Base-by-base conservation (phyloP, 2,888 invertebrate species). In the Hymenopus coronatus region DNA sequence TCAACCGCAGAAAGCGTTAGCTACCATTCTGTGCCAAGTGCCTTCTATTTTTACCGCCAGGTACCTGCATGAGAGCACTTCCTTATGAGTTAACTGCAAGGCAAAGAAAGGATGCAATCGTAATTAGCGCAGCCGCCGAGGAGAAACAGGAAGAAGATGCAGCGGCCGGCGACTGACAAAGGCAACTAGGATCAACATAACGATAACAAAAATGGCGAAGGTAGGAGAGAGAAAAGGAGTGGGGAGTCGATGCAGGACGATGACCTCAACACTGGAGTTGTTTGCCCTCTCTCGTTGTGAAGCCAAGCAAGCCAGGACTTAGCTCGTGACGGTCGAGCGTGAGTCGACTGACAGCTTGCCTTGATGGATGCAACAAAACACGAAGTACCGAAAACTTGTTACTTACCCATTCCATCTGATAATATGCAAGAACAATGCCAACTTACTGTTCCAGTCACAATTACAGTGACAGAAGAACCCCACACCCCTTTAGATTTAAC, bases 251-350 rank as follows among this genome's bases (percentile, higher is more conserved):
- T 70, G 54, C 54, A 84, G 88, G 82, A 88, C 33, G 54, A 54
- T 33, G 93, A 91, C 88, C 92, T 91, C 54, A 70, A 83, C 30
- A 27, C 83, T 25, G 46, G 81, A 81, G 85, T 87, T 87, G 87
- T 27, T 87, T 87, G 87, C 87, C 87, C 87, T 82, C 87, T 27
- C 33, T 81, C 87, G n/a, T 33, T 82, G 87, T 87, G 87, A 81
- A 87, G 82, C n/a, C 54, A 70, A 70, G 54, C 54, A 70, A 70
- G 54, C 54, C 54, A 70, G 54, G 54, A 70, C 54, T 70, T 70
- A 3, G 54, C n/a, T 87, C 87, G 87, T 87, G 87, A 87, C 87
- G 87, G 40, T 82, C 82, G 87, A 87, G 87, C 87, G 87, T 87
- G 87, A 87, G 87, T 40, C 82, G 82, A 81, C 87, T 87, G 82